A percentile compares a stretch with the other conserved stretches of the same genome.
Evolutionary conservation across 1,140 invertebrate genomes (phyloP).

Genomic region (Drosophila nigrodunni): DNA sequence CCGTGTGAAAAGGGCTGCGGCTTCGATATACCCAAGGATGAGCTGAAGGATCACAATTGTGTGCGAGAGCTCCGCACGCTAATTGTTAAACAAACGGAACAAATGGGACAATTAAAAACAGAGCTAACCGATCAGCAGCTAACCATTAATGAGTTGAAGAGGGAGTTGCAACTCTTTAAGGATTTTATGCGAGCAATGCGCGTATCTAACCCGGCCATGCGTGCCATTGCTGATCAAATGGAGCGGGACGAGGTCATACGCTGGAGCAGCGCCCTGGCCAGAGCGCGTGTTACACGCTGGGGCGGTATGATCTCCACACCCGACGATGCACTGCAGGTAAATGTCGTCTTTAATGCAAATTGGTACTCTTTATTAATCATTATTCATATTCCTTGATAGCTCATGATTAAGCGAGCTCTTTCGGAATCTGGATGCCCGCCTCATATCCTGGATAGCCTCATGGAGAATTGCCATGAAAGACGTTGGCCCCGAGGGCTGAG

Average conservation of each 20-base stretch:
- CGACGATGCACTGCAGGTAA: conserved; percentile 95
- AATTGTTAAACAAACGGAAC: conserved; percentile 94
- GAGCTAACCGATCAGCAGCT: conserved; percentile 94
- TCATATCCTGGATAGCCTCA: conserved; percentile 96
- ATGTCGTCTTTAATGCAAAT: too few relatives aligned
- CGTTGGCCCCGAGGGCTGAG: conserved; percentile 96
- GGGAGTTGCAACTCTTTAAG: conserved; percentile 93
- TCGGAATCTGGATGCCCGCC: conserved; percentile 96
- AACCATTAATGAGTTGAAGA: conserved; percentile 94
- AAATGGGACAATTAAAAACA: conserved; percentile 93
- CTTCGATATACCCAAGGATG: conserved; percentile 97
- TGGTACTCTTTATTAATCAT: too few relatives aligned
- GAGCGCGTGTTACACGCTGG: conserved; percentile 96
- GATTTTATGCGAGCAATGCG: conserved; percentile 96
- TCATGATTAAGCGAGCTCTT: conserved; percentile 95
- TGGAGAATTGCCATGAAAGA: conserved; percentile 98
- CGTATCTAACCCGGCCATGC: conserved; percentile 94
- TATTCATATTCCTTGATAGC: conserved; percentile 85
- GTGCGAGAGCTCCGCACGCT: conserved; percentile 93
- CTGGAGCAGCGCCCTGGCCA: conserved; percentile 93
- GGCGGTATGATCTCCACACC: conserved; percentile 95
- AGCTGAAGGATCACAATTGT: conserved; percentile 97
- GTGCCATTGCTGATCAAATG: conserved; percentile 95
- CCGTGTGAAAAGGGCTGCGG: conserved; percentile 97
- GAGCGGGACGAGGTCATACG: conserved; percentile 96